Conservation (phyloP, 1,140 invertebrate genomes). For the Trichogramma pretiosum region DNA sequence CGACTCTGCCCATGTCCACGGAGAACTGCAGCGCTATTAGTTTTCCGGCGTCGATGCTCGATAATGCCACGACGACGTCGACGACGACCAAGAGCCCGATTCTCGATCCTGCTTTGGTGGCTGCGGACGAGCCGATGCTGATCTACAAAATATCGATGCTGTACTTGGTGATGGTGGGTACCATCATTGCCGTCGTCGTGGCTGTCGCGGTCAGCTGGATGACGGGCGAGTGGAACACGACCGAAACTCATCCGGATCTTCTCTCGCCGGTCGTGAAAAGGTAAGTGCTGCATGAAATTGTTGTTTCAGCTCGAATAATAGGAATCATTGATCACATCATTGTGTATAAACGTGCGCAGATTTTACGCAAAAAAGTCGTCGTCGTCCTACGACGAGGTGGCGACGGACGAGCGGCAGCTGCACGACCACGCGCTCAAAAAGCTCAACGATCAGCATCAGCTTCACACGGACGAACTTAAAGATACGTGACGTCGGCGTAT, state of each 20-base stretch:
- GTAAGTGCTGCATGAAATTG: too few relatives aligned
- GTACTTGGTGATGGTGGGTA: constrained; percentile 47
- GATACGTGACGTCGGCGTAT: too few relatives aligned
- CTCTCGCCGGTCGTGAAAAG: constrained; percentile 27
- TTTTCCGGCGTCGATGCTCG: constrained; percentile 3
- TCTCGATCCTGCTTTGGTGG: not conserved
- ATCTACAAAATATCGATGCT: constrained; percentile 53
- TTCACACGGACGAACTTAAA: too few relatives aligned
- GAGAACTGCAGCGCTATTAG: constrained; percentile 42
- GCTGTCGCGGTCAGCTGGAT: constrained; percentile 42
- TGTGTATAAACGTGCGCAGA: too few relatives aligned
- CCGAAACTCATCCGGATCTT: constrained; percentile 23
- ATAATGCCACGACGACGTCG: constrained; percentile 7
- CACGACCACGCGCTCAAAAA: too few relatives aligned
- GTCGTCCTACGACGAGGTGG: too few relatives aligned
- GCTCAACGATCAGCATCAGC: too few relatives aligned
- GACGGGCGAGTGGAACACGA: constrained; percentile 33
- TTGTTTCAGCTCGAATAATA: too few relatives aligned
- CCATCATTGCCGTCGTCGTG: constrained; percentile 35
- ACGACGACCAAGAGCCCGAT: constrained; percentile 18
- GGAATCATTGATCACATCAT: too few relatives aligned
- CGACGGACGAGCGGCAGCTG: too few relatives aligned
- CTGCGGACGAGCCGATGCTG: constrained; percentile 23
- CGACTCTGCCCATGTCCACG: constrained; percentile 31
- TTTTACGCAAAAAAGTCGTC: too few relatives aligned